Conservation (phyloP, 2,888 invertebrate species). For the Cantharis nigra region DNA sequence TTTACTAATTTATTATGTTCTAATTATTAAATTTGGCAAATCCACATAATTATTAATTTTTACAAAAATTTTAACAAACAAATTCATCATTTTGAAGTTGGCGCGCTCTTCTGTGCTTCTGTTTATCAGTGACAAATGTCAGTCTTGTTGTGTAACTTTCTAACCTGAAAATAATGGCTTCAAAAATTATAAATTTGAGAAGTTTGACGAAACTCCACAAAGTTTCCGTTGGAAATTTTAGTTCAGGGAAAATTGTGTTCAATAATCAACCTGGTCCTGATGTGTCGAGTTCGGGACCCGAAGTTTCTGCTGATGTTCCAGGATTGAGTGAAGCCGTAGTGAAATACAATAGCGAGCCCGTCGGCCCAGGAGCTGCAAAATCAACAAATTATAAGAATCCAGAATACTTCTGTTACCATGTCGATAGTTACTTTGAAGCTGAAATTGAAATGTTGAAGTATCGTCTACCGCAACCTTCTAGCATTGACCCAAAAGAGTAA, state of each 20-base stretch:
- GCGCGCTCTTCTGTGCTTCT: neutral
- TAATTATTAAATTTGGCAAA: no score
- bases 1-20: no score
- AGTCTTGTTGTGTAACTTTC: slow-evolving; percentile 1
- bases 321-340: slow-evolving; percentile 69
- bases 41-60: no score
- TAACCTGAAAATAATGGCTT: neutral
- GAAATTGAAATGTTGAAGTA: slow-evolving; percentile 83
- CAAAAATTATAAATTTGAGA: neutral
- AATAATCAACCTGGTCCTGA: neutral
- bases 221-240: neutral
- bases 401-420: slow-evolving; percentile 83
- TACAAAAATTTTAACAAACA: no score
- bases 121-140: neutral
- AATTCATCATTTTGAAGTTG: neutral
- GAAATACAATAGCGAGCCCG: slow-evolving; percentile 59
- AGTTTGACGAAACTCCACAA: neutral
- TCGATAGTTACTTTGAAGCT: slow-evolving; percentile 78
- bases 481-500: slow-evolving; percentile 1
- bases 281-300: neutral
- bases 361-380: slow-evolving; percentile 76
- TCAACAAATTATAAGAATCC: slow-evolving; percentile 78
- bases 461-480: slow-evolving; percentile 78
- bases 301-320: slow-evolving; percentile 57
- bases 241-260: neutral